Evolutionary conservation across 2,113 vertebrate genomes (phyloP), one percentile per base, ranked within the genome.

Genomic region (Clinocottus analis): DNA sequence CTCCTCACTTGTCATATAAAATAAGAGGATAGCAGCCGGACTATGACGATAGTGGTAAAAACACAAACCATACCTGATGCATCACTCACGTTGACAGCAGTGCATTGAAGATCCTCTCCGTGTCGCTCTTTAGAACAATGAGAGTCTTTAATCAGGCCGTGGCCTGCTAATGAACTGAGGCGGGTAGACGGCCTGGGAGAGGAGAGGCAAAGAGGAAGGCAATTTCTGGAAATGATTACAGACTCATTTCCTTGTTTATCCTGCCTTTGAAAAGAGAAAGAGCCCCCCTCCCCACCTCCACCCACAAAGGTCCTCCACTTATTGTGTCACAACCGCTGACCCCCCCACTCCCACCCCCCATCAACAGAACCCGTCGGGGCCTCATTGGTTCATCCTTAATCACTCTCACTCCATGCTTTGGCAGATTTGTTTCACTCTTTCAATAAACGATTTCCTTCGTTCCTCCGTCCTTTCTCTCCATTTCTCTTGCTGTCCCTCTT

Each of bases 221-320:
- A 93, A 94, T 95, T 93, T 95, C 95, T 95, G 94, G 94, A 95
- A 95, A 95, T 95, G 91, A 95, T 95, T 94, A 94, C 92, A 89
- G 91, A 95, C 94, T 94, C 93, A 94, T 95, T 95, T 95, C 93
- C 95, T 94, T 94, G 94, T 94, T 95, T 94, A 93, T 94, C 88
- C 93, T 93, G 89, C 87, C 90, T 94, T 93, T 95, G 91, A 93
- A 94, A 94, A 89, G 85, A 87, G 79, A 90, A 80, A 77, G 84
- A 80, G 79, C 80, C 79, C 84, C 77, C 82, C 72, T 11, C 66
- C 75, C 76, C 82, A n/a, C 51, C 86, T 85, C 78, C 85, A 86
- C 77, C 85, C 85, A 79, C 79, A 83, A 60, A 83, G 74, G 85
- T 85, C 88, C 90, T 89, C 79, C 89, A 88, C 83, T 90, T 79